Percentiles rank a stretch among this genome's conserved stretches.
phyloP scores from a whole-genome alignment of 2,888 invertebrate genomes.

The Melinopterus prodromus region DNA sequence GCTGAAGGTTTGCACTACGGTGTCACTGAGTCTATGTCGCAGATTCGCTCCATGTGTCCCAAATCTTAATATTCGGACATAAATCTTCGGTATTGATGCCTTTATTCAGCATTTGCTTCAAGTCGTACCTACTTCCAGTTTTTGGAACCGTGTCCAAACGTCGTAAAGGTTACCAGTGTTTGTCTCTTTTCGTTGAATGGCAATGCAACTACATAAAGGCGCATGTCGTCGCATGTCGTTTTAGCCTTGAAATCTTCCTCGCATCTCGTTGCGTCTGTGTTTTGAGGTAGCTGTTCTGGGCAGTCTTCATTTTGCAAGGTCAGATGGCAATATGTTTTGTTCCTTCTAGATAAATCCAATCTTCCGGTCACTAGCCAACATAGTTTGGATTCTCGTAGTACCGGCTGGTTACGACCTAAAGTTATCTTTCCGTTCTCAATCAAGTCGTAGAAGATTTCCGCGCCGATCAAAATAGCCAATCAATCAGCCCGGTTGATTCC shows the following conservation, averaged over 20 bases:
- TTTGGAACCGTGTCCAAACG: too few relatives aligned
- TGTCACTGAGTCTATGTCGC: background rate
- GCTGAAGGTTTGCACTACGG: too few relatives aligned
- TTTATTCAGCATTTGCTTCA: background rate
- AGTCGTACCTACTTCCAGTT: conserved; percentile 5
- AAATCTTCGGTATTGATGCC: background rate
- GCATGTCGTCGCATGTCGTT: background rate
- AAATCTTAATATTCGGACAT: background rate
- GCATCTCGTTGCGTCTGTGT: background rate
- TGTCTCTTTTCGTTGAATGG: conserved; percentile 7
- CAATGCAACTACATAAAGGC: background rate
- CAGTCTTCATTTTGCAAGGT: background rate
- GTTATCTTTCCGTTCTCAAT: too few relatives aligned
- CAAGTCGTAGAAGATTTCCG: too few relatives aligned
- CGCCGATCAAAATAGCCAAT: too few relatives aligned
- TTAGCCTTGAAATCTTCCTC: background rate
- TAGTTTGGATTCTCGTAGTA: conserved; percentile 4
- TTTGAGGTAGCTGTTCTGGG: background rate
- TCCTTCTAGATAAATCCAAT: background rate
- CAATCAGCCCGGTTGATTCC: too few relatives aligned
- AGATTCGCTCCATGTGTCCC: conserved; percentile 11
- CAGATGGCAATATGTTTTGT: background rate
- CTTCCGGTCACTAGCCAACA: conserved; percentile 5
- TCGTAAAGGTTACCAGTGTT: background rate
- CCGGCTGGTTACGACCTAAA: too few relatives aligned